Evolutionary conservation across 2,113 vertebrate species (phyloP).

Genomic region (Solea solea): DNA sequence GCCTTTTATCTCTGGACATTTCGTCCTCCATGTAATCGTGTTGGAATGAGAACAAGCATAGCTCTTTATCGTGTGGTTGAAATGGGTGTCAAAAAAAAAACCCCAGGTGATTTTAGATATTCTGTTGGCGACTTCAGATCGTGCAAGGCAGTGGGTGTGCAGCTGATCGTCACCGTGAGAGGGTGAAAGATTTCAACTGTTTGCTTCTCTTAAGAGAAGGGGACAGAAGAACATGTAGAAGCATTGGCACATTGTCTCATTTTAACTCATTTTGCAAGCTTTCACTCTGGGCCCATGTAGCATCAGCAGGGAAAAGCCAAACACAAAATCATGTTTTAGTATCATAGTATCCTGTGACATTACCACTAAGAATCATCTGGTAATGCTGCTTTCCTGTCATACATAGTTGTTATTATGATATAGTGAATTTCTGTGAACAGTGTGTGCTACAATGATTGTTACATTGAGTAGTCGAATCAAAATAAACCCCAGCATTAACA

Average conservation of each 20-base stretch:
- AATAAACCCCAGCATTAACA: neutral
- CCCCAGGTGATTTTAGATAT: neutral
- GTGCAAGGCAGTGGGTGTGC: neutral
- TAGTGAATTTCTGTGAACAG: neutral
- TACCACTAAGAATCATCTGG: neutral
- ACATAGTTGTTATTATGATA: constrained; percentile 4
- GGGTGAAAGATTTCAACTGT: constrained; percentile 38
- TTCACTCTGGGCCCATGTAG: constrained; percentile 1
- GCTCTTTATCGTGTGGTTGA: constrained; percentile 1
- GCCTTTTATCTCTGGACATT: constrained; percentile 32
- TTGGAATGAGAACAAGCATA: constrained; percentile 6
- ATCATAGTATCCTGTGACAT: neutral
- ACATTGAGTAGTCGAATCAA: neutral
- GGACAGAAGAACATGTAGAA: constrained; percentile 8
- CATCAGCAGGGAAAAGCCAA: constrained; percentile 7
- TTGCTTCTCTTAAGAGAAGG: constrained; percentile 22
- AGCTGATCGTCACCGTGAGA: constrained; percentile 30
- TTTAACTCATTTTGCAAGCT: neutral
- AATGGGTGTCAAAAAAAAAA: constrained; percentile 1
- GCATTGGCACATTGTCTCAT: no score
- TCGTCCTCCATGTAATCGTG: constrained; percentile 11
- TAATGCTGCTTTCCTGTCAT: neutral
- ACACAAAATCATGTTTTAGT: neutral
- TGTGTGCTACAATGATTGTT: neutral
- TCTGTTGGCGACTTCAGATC: neutral